Conservation (phyloP, 2,888 invertebrate species). For the Lydus trimaculatus region DNA sequence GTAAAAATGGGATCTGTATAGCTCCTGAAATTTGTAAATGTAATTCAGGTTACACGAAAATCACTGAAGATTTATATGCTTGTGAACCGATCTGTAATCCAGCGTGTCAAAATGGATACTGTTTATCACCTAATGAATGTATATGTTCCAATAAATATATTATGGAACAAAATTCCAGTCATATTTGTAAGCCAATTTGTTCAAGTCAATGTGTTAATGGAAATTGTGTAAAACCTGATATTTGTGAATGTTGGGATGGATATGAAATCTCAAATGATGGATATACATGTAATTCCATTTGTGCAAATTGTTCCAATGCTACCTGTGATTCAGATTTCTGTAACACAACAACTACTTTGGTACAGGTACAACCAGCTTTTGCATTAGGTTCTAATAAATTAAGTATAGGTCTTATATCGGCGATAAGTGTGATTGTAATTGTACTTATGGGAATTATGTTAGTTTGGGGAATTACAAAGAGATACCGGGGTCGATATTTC, state of each 20-base stretch:
- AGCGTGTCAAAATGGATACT: conserved; percentile 45
- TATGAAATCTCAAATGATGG: conserved; percentile 27
- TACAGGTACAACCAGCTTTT: too few relatives aligned
- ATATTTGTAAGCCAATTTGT: conserved; percentile 32
- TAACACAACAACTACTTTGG: neutral
- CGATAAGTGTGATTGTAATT: neutral
- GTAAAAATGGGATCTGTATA: conserved; percentile 29
- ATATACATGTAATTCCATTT: neutral
- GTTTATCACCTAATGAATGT: conserved; percentile 52
- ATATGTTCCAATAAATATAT: conserved; percentile 51
- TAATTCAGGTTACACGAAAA: conserved; percentile 14
- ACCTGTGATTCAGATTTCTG: neutral
- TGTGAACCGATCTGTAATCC: conserved; percentile 14
- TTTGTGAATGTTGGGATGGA: conserved; percentile 48
- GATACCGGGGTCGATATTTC: neutral
- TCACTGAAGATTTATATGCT: neutral
- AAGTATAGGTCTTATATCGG: neutral
- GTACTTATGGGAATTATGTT: neutral
- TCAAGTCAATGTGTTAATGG: conserved; percentile 52
- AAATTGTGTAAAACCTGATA: conserved; percentile 46
- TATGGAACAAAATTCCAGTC: conserved; percentile 16
- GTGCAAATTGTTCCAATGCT: conserved; percentile 8
- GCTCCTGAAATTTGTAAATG: conserved; percentile 35
- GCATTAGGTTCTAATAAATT: neutral
- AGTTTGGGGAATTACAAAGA: neutral